phyloP scores from a whole-genome alignment of 2,797 vertebrate genomes.

The Serranus cabrilla region DNA sequence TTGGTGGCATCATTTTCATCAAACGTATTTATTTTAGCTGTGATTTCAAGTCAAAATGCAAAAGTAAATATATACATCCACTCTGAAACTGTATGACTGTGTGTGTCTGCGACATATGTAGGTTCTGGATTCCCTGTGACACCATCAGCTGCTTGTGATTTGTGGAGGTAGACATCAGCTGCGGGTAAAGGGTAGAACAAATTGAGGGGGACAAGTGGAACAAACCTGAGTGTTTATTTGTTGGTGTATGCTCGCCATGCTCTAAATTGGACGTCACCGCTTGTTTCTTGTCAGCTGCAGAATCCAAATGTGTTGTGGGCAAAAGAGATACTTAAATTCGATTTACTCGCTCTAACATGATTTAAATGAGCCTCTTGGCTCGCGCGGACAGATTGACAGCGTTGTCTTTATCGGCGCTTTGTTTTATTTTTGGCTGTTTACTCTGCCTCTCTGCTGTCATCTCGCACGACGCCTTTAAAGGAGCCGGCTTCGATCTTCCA shows the following conservation, averaged over 20 bases:
- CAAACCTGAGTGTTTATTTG: constrained; percentile 76
- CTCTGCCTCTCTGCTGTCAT: constrained; percentile 76
- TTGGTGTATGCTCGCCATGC: constrained; percentile 54
- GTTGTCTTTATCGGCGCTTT: constrained; percentile 70
- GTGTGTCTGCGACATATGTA: not conserved
- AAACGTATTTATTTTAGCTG: not conserved
- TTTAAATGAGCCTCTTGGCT: constrained; percentile 75
- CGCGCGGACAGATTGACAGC: constrained; percentile 73
- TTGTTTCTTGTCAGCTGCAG: constrained; percentile 58
- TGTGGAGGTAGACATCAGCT: constrained; percentile 30
- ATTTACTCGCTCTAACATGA: constrained; percentile 68
- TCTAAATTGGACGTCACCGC: constrained; percentile 70
- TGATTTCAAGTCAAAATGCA: not conserved
- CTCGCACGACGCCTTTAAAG: constrained; percentile 58
- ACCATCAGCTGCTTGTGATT: constrained; percentile 1
- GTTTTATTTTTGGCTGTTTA: constrained; percentile 85
- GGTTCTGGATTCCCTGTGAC: constrained; percentile 19
- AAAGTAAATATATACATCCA: not conserved
- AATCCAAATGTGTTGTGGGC: constrained; percentile 66
- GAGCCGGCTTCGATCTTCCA: constrained; percentile 63
- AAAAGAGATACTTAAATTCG: constrained; percentile 67
- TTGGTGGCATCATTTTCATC: not conserved
- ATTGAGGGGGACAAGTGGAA: constrained; percentile 78
- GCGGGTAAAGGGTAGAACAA: constrained; percentile 66
- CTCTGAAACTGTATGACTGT: not conserved